Evolutionary conservation across 2,113 vertebrate genomes (phyloP), one percentile per base, ranked within the genome.

Genomic region (Percina caprodes): DNA sequence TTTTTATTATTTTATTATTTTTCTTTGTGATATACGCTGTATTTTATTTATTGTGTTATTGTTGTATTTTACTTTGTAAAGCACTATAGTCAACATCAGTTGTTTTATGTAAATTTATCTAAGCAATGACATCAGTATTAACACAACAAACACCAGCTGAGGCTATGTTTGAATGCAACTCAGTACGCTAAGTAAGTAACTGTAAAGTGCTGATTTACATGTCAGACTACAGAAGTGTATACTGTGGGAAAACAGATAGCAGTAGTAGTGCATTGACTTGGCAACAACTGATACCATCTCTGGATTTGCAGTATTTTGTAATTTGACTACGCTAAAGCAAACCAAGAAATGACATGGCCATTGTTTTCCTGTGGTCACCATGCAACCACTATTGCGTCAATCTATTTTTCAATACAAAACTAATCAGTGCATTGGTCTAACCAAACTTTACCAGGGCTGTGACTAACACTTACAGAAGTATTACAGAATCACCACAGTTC

Each of bases 121-220:
- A 8, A 45, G 52, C 54, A 77, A 55, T 65, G 52, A 21, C 56
- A 60, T 66, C 56, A 15, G 3, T 26, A 58, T 30, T 16, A 55
- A 49, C 42, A 69, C 72, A 71, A 35, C 75, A 82, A 74, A 80
- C 68, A 70, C 49, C 69, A 85, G 76, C 85, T 87, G 79, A 56
- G 30, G 59, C 48, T 62, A 15, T 23, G 52, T 55, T 82, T 24
- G 71, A 80, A 70, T 30, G 49, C 24, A 33, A 23, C 24, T 66
- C 75, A 60, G 69, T 46, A 24, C 67, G 30, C 13, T 49, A 39
- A 39, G 73, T 39, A 16, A 66, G 23, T 65, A 26, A 12, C 42
- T 30, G 30, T n/a, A 11, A 39, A 56, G 48, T 42, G 61, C 55
- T 52, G 26, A 69, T 81, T 60, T 81, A 16, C 9, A 63, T 62